Evolutionary conservation across 2,113 vertebrate species (phyloP), one percentile per base, ranked within the genome.

Genomic region (Embiotoca jacksoni): DNA sequence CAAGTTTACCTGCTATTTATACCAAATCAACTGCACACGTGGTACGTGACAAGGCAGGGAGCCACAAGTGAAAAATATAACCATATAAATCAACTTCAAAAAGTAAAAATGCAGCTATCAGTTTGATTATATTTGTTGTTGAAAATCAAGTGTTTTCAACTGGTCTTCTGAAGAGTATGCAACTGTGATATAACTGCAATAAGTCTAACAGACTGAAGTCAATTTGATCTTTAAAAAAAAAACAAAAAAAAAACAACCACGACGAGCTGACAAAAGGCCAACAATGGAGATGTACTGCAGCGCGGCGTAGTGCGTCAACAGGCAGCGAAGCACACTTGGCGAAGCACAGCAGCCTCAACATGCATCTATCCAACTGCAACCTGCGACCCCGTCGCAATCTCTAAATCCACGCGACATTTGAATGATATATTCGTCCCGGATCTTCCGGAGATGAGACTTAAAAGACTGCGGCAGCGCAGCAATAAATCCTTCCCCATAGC

Each of bases 341-440:
- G 31, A 73, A 67, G 33, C 41, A 41, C 54, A 50, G 30, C 54
- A 82, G 77, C 83, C 72, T 76, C 60, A 78, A 75, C 64, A 76
- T 63, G 37, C 47, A 69, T 65, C 32, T 65, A 58, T 50, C 67
- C 69, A 75, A 39, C 14, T 75, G 62, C 59, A 71, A 72, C 74
- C 79, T 69, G 47, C 67, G 78, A 83, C 84, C 52, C 80, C 56
- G 49, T 64, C 75, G 31, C 44, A 68, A 76, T 52, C 74, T 69
- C 68, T 57, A 36, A 82, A 81, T 49, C 76, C 77, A 88, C 46
- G 83, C 89, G 88, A 90, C 89, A 91, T 89, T 90, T 90, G 54
- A 82, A 85, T 87, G 81, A 80, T 81, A 89, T 92, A 89, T 91
- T 68, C 7, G 10, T 68, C 14, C 59, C 35, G n/a, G 50, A 70